Conservation (phyloP, 1,140 invertebrate species). For the Ruditapes philippinarum region DNA sequence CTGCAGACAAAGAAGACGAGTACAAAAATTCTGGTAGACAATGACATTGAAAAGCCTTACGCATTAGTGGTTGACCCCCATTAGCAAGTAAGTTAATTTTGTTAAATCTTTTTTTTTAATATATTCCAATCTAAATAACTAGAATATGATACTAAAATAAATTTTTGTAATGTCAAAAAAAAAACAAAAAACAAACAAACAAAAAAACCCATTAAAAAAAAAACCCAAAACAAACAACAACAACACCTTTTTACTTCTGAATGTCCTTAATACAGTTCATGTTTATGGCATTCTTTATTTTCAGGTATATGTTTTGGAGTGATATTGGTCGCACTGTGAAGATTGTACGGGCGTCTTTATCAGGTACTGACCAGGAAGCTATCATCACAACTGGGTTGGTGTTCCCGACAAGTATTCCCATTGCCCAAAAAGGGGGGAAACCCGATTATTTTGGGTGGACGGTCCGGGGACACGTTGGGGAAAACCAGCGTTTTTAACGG, state of each 20-base stretch:
- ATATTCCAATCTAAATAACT: too few species aligned
- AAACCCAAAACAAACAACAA: too few species aligned
- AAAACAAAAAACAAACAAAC: too few species aligned
- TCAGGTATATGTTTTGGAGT: too few species aligned
- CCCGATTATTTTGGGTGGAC: conserved; percentile 5
- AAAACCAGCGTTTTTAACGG: conserved; percentile 6
- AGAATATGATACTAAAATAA: too few species aligned
- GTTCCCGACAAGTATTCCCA: not conserved
- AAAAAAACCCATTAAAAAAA: too few species aligned
- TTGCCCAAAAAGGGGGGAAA: not conserved
- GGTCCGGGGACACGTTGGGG: not conserved
- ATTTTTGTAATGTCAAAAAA: too few species aligned
- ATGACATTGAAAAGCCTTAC: not conserved
- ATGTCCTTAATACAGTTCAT: too few species aligned
- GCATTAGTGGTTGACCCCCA: not conserved
- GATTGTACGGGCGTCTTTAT: conserved; percentile 31
- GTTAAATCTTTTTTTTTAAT: too few species aligned
- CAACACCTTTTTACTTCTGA: too few species aligned
- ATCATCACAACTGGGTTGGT: conserved; percentile 10
- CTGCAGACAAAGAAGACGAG: not conserved
- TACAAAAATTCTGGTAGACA: conserved; percentile 12
- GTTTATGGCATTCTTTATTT: too few species aligned
- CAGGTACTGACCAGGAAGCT: not conserved
- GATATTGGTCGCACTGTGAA: conserved; percentile 11
- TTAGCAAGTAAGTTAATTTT: conserved; percentile 30